Conservation (phyloP, 2,888 invertebrate genomes). For the Phlogophora meticulosa region DNA sequence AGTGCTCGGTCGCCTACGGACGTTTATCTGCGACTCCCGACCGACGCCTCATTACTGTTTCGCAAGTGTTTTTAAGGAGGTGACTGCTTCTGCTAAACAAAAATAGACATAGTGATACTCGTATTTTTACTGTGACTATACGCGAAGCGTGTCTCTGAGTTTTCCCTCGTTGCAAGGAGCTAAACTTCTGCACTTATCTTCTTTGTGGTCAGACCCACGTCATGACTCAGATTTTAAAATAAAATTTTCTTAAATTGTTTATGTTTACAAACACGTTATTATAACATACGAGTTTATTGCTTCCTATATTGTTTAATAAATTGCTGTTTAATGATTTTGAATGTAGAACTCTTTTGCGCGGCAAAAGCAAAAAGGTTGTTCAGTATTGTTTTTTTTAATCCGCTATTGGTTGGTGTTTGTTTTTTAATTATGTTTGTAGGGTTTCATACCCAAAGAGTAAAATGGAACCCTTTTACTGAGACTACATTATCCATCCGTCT, state of each 20-base stretch:
- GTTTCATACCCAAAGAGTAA: no score
- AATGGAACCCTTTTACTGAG: no score
- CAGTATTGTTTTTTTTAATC: constrained; percentile 2
- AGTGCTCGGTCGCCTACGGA: no score
- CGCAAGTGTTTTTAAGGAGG: no score
- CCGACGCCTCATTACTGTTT: no score
- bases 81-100: no score
- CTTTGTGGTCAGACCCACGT: background rate
- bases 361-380: constrained; percentile 28
- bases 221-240: constrained; percentile 8
- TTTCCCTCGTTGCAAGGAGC: background rate
- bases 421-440: no score
- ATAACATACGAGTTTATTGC: constrained; percentile 29
- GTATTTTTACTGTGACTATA: no score
- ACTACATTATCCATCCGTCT: no score
- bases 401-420: background rate
- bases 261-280: constrained; percentile 6
- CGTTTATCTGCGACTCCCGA: no score
- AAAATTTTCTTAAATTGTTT: constrained; percentile 8
- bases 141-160: no score
- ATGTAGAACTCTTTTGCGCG: constrained; percentile 25
- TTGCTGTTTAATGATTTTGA: constrained; percentile 32
- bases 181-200: background rate
- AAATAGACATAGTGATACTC: no score
- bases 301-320: constrained; percentile 39